A percentile compares a stretch with the other conserved stretches of the same genome.
Conservation (phyloP, 1,140 invertebrate species). For the Teleopsis dalmanni region DNA sequence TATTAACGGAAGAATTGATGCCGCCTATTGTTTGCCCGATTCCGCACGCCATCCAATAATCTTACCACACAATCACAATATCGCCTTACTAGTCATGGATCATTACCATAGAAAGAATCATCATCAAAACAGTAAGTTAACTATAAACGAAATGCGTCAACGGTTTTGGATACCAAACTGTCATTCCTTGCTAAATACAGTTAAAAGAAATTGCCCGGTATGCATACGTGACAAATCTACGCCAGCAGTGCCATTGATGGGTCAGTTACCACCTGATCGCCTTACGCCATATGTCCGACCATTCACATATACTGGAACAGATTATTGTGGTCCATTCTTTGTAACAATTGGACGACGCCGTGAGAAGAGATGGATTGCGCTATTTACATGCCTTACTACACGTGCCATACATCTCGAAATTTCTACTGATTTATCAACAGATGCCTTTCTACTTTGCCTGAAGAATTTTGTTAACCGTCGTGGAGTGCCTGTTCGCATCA, state of each 20-base stretch:
- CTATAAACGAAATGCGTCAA: not conserved
- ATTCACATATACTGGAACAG: slow-evolving; percentile 8
- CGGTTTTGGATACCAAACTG: not conserved
- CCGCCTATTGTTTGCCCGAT: not conserved
- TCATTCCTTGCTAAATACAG: not conserved
- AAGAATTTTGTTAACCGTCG: slow-evolving; percentile 9
- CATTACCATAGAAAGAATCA: not conserved
- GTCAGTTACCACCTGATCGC: not conserved
- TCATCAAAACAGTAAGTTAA: not conserved
- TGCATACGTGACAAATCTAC: not conserved
- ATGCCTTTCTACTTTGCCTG: slow-evolving; percentile 11
- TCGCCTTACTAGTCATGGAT: not conserved
- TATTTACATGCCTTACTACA: slow-evolving; percentile 11
- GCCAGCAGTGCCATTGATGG: slow-evolving; percentile 2
- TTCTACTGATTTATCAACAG: slow-evolving; percentile 6
- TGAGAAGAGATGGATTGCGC: slow-evolving; percentile 9
- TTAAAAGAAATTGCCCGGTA: not conserved
- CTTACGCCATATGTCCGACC: slow-evolving; percentile 7
- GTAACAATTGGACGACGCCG: not conserved
- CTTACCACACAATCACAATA: not conserved
- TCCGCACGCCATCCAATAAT: not conserved
- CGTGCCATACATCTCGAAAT: slow-evolving; percentile 11
- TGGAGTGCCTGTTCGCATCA: slow-evolving; percentile 4
- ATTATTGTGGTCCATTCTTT: slow-evolving; percentile 2
- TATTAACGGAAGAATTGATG: not conserved